Evolutionary conservation across 2,888 invertebrate species (phyloP), one percentile per base, ranked within the genome.

Genomic region (Gryllus longicercus): DNA sequence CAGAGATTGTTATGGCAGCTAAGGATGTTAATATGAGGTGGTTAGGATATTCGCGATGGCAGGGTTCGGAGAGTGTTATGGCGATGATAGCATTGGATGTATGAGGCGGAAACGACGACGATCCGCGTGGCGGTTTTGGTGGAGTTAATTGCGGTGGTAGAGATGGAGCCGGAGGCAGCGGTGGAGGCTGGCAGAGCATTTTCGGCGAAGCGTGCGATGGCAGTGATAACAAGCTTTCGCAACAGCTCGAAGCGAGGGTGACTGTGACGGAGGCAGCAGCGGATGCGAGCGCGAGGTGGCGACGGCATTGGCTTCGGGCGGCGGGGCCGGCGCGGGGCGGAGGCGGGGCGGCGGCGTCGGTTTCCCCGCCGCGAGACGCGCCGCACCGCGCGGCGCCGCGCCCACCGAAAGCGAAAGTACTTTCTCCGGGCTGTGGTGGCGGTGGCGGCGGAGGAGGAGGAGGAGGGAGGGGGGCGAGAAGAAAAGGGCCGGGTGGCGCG

Each of bases 341-440:
- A 5, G 12, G 63, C 63, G 2, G 14, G 51, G 51, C 51, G 51
- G 51, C 63, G 63, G 63, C 63, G 63, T 63, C 18, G 38, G 38
- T 38, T 38, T 38, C 38, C 38, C 38, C 38, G 38, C 38, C 38
- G 38, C 75, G 38, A 75, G 8, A 75, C 38, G 75, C 25, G 75
- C 77, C 16, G 77, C 77, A n/a, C n/a, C n/a, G n/a, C n/a, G 77
- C 77, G 50, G 49, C 50, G 4, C n/a, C 21, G 18, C 63, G 63
- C 16, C 18, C 63, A 10, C 63, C 18, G 14, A 63, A 63, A 18
- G 63, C 16, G 63, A 63, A 63, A 63, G 63, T 11, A 49, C 77
- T 77, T 77, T 77, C 77, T 50, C 77, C 77, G 25, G 76, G 76
- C 25, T 16, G n/a, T 11, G 49, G 77, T 10, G 2, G 10, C 51